These are phyloP conservation scores for Hyposoter dolosus DNA, from an alignment of 2,888 invertebrate species.

Conservation along the genomic window DNA sequence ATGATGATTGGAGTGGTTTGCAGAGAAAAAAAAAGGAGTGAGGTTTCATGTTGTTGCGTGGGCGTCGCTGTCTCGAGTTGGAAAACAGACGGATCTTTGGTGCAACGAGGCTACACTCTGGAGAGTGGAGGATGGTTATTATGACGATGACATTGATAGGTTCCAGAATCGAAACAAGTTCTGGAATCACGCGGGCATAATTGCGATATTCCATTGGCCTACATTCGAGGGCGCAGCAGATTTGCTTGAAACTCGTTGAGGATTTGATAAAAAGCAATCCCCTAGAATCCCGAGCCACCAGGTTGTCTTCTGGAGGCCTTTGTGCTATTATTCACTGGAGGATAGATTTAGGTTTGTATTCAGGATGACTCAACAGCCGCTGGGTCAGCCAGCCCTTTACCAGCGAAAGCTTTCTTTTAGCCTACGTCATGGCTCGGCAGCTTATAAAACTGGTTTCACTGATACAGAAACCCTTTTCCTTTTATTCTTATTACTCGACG, in stretches of 20 bases:
- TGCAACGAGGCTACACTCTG: conserved; percentile 39
- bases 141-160: conserved; percentile 41
- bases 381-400: conserved; percentile 5
- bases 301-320: neutral
- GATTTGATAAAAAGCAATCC: neutral
- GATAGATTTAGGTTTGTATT: neutral
- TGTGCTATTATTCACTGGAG: neutral
- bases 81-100: conserved; percentile 45
- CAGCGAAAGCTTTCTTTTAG: neutral
- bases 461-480: conserved; percentile 26
- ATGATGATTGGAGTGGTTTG: conserved; percentile 75
- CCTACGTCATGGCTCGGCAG: conserved; percentile 8
- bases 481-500: conserved; percentile 11
- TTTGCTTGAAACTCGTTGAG: neutral
- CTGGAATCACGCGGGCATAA: neutral
- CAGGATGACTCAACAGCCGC: conserved; percentile 12
- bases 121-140: conserved; percentile 40
- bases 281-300: neutral
- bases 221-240: neutral
- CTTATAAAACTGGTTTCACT: conserved; percentile 36
- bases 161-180: conserved; percentile 7
- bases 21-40: conserved; percentile 47
- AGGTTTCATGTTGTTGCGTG: conserved; percentile 57
- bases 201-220: neutral
- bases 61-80: conserved; percentile 58